Evolutionary conservation across 2,888 invertebrate species (phyloP), one percentile per base, ranked within the genome.

Genomic region (Calliopum simillimum): DNA sequence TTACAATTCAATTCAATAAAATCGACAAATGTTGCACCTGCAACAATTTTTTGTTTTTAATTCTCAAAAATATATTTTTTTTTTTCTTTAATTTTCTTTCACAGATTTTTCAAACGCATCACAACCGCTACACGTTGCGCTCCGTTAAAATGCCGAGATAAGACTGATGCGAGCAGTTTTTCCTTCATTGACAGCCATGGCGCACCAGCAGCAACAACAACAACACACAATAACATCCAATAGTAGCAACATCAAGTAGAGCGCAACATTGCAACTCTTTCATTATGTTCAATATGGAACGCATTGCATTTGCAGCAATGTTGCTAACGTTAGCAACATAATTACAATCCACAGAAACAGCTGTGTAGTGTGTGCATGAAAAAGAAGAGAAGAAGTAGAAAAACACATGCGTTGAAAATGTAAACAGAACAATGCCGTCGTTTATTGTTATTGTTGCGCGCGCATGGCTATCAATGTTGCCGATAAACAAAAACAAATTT

Each of bases 141-240:
- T 67, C 75, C 68, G 71, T 72, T 73, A 72, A 75, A 33, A 77
- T 75, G 76, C 72, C 76, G 76, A 76, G 76, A 76, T 77, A 76
- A 77, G 75, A 77, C 77, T 77, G 76, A 77, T 74, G 68, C 58
- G 65, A 66, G 46, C 65, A 44, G n/a, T 44, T 65, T 55, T 47
- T 51, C 49, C 51, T 33, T 12, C 49, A 41, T 25, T 21, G 41
- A 16, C 41, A 43, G 64, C 43, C 51, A 51, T 43, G 64, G 21
- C 64, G 5, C 64, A 65, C 44, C 55, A 53, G 43, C 53, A 65
- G 46, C 65, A 55, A 14, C 23, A 4, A 53, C 53, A 53, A 21
- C 21, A 12, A 53, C n/a, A n/a, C n/a, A 53, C 53, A 53, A 23
- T 12, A 14, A 53, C 13, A 43, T 53, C 65, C 43, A 33, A 43